Evolutionary conservation across 2,888 invertebrate species (phyloP).

Genomic region (Iphiclides podalirius): DNA sequence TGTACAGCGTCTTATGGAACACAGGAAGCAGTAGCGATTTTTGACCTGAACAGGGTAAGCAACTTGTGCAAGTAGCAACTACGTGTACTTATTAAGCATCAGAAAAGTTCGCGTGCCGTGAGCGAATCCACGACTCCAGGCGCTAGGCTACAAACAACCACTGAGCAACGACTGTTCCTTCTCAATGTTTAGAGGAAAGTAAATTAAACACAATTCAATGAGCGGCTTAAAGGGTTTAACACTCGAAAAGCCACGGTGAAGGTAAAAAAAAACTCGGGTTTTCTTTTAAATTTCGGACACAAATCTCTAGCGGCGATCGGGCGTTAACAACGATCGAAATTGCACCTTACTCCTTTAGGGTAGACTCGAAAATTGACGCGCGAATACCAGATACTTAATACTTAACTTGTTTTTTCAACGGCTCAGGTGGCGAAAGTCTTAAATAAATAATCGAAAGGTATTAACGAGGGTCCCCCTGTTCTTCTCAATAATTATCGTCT

Average conservation of each 20-base stretch:
- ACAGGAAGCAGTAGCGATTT: no score
- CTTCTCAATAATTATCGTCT: constrained; percentile 58
- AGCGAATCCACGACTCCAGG: no score
- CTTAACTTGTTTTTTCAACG: constrained; percentile 54
- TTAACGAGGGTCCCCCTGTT: constrained; percentile 55
- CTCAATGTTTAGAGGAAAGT: no score
- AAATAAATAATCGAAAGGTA: constrained; percentile 72
- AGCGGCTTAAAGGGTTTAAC: constrained; percentile 4
- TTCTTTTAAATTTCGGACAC: constrained; percentile 23
- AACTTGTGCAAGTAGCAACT: no score
- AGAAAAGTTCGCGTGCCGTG: no score
- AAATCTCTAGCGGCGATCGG: constrained; percentile 21
- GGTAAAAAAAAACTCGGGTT: constrained; percentile 23
- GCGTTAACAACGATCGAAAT: background rate
- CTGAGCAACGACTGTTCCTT: no score
- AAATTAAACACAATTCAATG: constrained; percentile 1
- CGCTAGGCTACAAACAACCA: no score
- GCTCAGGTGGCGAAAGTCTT: constrained; percentile 70
- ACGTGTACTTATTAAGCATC: no score
- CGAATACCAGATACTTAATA: constrained; percentile 44
- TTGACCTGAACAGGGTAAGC: no score
- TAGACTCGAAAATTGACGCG: constrained; percentile 32
- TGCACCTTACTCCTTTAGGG: constrained; percentile 21
- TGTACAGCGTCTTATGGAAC: no score
- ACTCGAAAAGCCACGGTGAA: constrained; percentile 24